Evolutionary conservation across 1,140 invertebrate genomes (phyloP).

Genomic region (Trigoniulus corallinus): DNA sequence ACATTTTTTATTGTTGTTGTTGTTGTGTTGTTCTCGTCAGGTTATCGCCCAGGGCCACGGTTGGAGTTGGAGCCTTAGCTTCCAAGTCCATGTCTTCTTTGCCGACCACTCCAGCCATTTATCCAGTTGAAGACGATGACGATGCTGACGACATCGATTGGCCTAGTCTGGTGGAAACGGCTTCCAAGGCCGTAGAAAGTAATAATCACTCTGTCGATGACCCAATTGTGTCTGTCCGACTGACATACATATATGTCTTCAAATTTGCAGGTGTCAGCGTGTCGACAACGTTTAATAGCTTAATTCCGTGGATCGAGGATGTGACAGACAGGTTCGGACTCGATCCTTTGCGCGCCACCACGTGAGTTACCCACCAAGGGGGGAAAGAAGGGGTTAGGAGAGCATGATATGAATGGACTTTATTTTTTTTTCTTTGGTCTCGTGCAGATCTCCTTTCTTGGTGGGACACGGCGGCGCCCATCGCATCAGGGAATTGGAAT

Average conservation of each 20-base stretch:
- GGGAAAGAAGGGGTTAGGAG: too few species aligned
- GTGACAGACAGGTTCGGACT: too few species aligned
- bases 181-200: slow-evolving; percentile 47
- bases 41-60: slow-evolving; percentile 20
- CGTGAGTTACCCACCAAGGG: too few species aligned
- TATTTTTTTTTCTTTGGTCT: too few species aligned
- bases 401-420: too few species aligned
- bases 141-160: slow-evolving; percentile 42
- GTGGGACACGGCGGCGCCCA: slow-evolving; percentile 8
- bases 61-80: slow-evolving; percentile 14
- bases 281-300: too few species aligned
- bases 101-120: slow-evolving; percentile 10
- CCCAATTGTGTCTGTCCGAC: too few species aligned
- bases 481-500: slow-evolving; percentile 31
- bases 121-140: slow-evolving; percentile 17
- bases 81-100: slow-evolving; percentile 11
- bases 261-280: too few species aligned
- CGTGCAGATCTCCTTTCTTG: neutral
- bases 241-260: too few species aligned
- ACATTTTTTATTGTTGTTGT: too few species aligned
- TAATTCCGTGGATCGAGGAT: too few species aligned
- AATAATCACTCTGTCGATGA: slow-evolving; percentile 1
- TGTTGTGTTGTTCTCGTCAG: slow-evolving; percentile 11
- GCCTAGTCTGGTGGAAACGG: slow-evolving; percentile 56
- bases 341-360: too few species aligned